These are phyloP conservation scores for Ctenopoma kingsleyae DNA, from an alignment of 2,797 vertebrate species.

Conservation along the genomic window DNA sequence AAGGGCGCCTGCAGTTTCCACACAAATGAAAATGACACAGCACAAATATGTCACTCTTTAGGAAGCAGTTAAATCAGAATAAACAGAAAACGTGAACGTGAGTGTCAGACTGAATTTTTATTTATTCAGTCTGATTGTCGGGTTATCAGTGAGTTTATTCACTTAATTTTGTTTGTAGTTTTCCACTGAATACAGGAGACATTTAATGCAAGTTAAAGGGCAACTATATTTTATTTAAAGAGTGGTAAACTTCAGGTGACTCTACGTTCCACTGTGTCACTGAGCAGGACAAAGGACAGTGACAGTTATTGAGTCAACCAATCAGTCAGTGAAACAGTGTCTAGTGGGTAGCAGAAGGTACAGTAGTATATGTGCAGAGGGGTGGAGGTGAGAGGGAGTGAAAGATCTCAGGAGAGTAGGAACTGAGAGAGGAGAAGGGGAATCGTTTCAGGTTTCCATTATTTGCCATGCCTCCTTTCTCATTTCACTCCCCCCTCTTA, in stretches of 20 bases:
- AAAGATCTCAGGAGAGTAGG: conserved; percentile 71
- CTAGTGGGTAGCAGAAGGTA: conserved; percentile 61
- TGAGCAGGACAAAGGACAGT: conserved; percentile 33
- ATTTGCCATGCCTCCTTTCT: conserved; percentile 64
- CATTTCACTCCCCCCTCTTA: conserved; percentile 47
- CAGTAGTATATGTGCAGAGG: conserved; percentile 58
- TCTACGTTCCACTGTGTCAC: conserved; percentile 7
- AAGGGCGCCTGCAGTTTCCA: too few species aligned
- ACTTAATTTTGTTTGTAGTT: background rate
- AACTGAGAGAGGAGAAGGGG: conserved; percentile 71
- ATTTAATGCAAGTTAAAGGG: background rate
- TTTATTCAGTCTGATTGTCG: background rate
- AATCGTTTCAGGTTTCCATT: conserved; percentile 71
- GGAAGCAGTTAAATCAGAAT: background rate
- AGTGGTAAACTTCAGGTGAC: background rate
- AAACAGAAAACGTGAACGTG: background rate
- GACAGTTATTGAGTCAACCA: conserved; percentile 59
- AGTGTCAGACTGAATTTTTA: background rate
- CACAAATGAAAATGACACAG: background rate
- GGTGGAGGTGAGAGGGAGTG: conserved; percentile 42
- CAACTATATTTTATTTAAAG: background rate
- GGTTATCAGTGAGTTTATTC: background rate
- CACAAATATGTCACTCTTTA: too few species aligned
- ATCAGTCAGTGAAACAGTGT: conserved; percentile 63
- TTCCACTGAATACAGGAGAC: background rate